A percentile compares a stretch with the other conserved stretches of the same genome.
Conservation (phyloP, 2,113 vertebrate genomes). For the Tragelaphus buxtoni region DNA sequence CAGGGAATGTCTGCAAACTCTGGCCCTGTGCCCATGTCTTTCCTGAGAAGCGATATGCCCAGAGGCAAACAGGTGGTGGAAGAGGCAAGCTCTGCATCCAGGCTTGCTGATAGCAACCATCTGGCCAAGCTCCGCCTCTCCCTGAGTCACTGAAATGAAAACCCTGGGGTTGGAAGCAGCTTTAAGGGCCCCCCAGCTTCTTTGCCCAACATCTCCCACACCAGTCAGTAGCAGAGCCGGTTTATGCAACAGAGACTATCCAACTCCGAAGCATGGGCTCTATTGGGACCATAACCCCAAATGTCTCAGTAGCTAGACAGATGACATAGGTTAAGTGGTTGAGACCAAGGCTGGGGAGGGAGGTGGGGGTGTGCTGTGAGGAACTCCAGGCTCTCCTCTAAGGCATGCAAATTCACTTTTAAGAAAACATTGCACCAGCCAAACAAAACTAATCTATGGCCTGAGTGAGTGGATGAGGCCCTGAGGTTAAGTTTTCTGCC, state of each 20-base stretch:
- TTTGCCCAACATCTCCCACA: neutral
- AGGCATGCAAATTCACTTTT: neutral
- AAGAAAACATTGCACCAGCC: neutral
- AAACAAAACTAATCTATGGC: neutral
- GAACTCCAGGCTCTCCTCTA: neutral
- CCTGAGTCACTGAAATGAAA: slow-evolving; percentile 26
- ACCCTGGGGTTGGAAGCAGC: neutral
- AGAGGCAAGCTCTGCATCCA: neutral
- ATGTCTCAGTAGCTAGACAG: neutral
- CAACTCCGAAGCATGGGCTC: neutral
- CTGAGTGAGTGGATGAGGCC: neutral
- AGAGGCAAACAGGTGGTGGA: slow-evolving; percentile 59
- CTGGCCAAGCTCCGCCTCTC: neutral
- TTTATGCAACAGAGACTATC: neutral
- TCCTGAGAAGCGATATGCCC: slow-evolving; percentile 66
- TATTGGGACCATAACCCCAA: neutral
- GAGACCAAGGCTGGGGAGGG: neutral
- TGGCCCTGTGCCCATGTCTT: slow-evolving; percentile 39
- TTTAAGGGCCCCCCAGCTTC: neutral
- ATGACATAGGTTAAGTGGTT: neutral
- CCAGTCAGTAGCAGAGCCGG: neutral
- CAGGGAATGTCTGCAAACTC: neutral
- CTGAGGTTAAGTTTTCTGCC: neutral
- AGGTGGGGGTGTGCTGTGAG: neutral
- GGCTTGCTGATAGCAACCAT: neutral